These are phyloP conservation scores for Parnassius orleans DNA, from an alignment of 2,888 invertebrate species.

Conservation along the genomic window DNA sequence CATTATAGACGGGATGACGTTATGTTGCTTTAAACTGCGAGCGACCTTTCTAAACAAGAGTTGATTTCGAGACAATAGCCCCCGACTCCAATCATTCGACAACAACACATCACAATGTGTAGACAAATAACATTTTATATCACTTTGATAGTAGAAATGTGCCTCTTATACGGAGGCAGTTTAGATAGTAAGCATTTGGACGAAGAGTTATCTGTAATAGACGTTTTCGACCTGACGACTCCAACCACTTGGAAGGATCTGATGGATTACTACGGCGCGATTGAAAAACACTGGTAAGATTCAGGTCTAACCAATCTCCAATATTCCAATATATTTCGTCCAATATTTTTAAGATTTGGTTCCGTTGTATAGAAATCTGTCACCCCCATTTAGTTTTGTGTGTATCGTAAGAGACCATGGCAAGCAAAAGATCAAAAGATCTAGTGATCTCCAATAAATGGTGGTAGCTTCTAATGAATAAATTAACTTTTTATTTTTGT, in stretches of 20 bases:
- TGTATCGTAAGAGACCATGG: too few relatives aligned
- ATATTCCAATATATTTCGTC: too few relatives aligned
- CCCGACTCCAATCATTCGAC: slow-evolving; percentile 2
- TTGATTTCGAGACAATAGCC: slow-evolving; percentile 3
- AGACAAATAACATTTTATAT: slow-evolving; percentile 9
- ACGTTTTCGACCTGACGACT: slow-evolving; percentile 51
- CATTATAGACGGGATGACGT: neutral
- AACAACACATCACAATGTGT: slow-evolving; percentile 7
- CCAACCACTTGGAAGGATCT: slow-evolving; percentile 53
- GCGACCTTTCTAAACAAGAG: slow-evolving; percentile 14
- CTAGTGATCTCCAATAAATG: too few relatives aligned
- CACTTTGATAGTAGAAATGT: neutral
- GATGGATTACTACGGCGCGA: slow-evolving; percentile 46
- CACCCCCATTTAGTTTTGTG: too few relatives aligned
- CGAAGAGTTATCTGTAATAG: slow-evolving; percentile 37
- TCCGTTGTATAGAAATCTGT: too few relatives aligned
- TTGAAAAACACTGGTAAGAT: slow-evolving; percentile 54
- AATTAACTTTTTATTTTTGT: neutral
- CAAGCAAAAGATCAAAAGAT: too few relatives aligned
- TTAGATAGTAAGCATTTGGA: slow-evolving; percentile 27
- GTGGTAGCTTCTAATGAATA: too few relatives aligned
- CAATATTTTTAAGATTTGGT: too few relatives aligned
- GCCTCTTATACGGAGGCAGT: slow-evolving; percentile 7
- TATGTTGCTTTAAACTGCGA: slow-evolving; percentile 40
- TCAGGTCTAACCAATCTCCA: neutral